Evolutionary conservation across 2,113 vertebrate species (phyloP).

Genomic region (Poeciliopsis retropinna): DNA sequence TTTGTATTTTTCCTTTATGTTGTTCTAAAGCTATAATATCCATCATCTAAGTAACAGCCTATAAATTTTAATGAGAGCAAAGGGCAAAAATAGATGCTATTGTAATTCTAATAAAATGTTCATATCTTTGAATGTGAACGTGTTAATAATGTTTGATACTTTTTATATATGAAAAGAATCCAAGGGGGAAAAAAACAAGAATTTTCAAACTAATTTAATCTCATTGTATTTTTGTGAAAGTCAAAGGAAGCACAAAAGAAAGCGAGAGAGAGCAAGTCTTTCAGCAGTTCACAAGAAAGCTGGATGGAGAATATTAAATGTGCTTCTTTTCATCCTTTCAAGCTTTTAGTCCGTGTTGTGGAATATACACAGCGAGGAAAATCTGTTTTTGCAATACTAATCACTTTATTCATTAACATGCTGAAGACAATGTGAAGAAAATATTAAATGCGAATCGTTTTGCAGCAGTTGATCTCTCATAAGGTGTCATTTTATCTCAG

Average conservation of each 20-base stretch:
- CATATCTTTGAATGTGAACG: neutral
- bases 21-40: too few species aligned
- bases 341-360: too few species aligned
- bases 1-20: too few species aligned
- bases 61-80: too few species aligned
- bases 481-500: neutral
- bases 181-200: neutral
- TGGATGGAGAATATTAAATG: neutral
- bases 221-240: neutral
- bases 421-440: neutral
- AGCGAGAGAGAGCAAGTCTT: neutral
- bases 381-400: neutral
- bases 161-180: neutral
- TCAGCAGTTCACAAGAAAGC: neutral
- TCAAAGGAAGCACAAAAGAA: neutral
- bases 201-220: neutral
- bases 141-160: neutral
- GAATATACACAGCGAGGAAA: too few species aligned
- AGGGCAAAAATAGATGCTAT: too few species aligned
- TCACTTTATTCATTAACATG: neutral
- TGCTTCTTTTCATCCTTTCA: neutral
- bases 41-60: too few species aligned
- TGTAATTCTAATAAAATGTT: neutral
- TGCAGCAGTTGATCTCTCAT: neutral
- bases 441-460: neutral